A percentile compares a stretch with the other conserved stretches of the same genome.
These are phyloP conservation scores for Microcebus griseorufus DNA, from an alignment of 2,113 vertebrate genomes.

Conservation along the genomic window DNA sequence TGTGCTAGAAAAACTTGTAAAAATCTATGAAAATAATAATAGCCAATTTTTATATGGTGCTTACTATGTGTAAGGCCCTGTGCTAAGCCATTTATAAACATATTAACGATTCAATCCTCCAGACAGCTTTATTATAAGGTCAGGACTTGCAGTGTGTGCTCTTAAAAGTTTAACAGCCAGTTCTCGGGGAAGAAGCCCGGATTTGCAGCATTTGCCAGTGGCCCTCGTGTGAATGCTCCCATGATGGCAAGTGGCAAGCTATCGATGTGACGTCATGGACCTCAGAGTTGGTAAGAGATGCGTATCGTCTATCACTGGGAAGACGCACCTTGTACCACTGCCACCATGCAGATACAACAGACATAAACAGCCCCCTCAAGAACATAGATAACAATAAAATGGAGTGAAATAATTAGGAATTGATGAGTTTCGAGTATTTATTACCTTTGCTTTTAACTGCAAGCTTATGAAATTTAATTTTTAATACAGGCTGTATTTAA, in stretches of 20 bases:
- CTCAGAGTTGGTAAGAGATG: neutral
- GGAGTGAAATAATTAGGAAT: neutral
- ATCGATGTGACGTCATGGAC: rapidly evolving
- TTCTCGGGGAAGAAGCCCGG: neutral
- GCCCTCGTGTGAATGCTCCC: neutral
- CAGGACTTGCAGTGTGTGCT: neutral
- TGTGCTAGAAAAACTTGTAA: neutral
- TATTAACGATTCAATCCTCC: neutral
- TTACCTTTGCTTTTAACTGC: slow-evolving; percentile 28
- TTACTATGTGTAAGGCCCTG: neutral
- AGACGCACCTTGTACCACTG: rapidly evolving
- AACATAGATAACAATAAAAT: neutral
- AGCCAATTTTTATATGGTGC: neutral
- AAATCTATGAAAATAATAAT: neutral
- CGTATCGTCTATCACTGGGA: neutral
- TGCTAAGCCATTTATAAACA: neutral
- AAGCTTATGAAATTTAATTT: slow-evolving; percentile 50
- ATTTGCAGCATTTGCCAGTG: neutral
- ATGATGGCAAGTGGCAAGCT: neutral
- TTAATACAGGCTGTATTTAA: neutral
- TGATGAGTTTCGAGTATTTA: neutral
- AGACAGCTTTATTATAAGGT: neutral
- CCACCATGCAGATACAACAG: neutral
- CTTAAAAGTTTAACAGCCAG: neutral
- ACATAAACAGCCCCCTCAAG: neutral